A percentile compares a stretch with the other conserved stretches of the same genome.
These are phyloP conservation scores for Microplitis manilae DNA, from an alignment of 2,888 invertebrate species.

Conservation along the genomic window DNA sequence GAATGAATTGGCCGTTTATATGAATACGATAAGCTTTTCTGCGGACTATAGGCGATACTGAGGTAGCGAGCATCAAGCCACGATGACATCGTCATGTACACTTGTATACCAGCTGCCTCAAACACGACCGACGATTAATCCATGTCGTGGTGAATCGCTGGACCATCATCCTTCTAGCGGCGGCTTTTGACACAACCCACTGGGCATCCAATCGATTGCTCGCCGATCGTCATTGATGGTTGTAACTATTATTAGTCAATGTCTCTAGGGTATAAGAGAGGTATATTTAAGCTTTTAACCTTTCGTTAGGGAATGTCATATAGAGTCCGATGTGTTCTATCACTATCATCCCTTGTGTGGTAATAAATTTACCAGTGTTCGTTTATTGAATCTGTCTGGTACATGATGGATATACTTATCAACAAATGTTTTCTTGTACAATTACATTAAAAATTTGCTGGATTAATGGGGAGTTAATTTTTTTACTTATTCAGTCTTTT, in stretches of 20 bases:
- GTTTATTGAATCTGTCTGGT: conserved; percentile 53
- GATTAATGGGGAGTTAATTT: too few species aligned
- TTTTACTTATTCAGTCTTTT: too few species aligned
- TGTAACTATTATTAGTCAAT: conserved; percentile 30
- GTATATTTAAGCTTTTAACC: neutral
- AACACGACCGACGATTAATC: conserved; percentile 62
- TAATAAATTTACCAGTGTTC: conserved; percentile 56
- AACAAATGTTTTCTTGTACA: too few species aligned
- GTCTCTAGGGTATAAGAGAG: conserved; percentile 17
- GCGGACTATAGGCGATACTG: conserved; percentile 24
- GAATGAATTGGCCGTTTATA: neutral
- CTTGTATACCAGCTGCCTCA: conserved; percentile 45
- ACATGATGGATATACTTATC: neutral
- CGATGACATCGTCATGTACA: conserved; percentile 49
- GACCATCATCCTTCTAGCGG: conserved; percentile 37
- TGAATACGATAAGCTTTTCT: conserved; percentile 34
- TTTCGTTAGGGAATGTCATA: neutral
- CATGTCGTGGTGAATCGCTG: conserved; percentile 31
- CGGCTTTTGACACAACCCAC: conserved; percentile 21
- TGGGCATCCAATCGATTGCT: conserved; percentile 30
- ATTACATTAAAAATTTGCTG: too few species aligned
- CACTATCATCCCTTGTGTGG: neutral
- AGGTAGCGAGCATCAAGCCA: conserved; percentile 53
- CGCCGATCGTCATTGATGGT: conserved; percentile 16
- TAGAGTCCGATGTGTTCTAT: neutral